phyloP scores from a whole-genome alignment of 1,140 invertebrate species.

The Mactra quadrangularis region DNA sequence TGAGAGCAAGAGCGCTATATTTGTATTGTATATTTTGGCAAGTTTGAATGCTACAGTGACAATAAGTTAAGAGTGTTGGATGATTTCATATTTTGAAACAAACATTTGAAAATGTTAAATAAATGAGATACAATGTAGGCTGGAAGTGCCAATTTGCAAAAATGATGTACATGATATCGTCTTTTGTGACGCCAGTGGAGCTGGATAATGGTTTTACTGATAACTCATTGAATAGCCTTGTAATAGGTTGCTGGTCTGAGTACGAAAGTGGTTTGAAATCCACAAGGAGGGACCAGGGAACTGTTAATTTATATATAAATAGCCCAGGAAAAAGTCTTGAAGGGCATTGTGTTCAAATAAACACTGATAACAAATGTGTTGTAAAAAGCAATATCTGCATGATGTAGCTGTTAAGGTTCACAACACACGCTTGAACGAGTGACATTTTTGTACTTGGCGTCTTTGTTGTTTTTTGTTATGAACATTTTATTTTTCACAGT shows the following conservation, averaged over 20 bases:
- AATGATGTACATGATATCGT: neutral
- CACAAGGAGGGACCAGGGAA: conserved; percentile 9
- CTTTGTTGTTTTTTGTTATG: too few relatives aligned
- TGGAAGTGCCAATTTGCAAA: neutral
- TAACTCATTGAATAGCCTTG: neutral
- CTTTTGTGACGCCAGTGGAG: too few relatives aligned
- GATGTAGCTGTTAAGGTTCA: conserved; percentile 11
- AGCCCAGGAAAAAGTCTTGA: neutral
- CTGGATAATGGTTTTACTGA: neutral
- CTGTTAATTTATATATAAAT: conserved; percentile 1
- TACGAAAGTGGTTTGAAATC: too few relatives aligned
- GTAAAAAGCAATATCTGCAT: too few relatives aligned
- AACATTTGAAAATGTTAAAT: conserved; percentile 16
- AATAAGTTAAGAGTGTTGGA: neutral
- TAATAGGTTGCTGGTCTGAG: too few relatives aligned
- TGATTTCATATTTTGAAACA: conserved; percentile 29
- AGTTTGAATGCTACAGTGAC: conserved; percentile 8
- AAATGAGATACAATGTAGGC: neutral
- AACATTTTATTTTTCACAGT: too few relatives aligned
- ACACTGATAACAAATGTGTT: conserved; percentile 28
- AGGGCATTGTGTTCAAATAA: neutral
- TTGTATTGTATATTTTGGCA: neutral
- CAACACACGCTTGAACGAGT: neutral
- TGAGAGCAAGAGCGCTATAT: conserved; percentile 43
- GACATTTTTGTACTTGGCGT: too few relatives aligned